Base-by-base conservation (phyloP, 2,888 invertebrate genomes). In the Subacronicta megacephala region DNA sequence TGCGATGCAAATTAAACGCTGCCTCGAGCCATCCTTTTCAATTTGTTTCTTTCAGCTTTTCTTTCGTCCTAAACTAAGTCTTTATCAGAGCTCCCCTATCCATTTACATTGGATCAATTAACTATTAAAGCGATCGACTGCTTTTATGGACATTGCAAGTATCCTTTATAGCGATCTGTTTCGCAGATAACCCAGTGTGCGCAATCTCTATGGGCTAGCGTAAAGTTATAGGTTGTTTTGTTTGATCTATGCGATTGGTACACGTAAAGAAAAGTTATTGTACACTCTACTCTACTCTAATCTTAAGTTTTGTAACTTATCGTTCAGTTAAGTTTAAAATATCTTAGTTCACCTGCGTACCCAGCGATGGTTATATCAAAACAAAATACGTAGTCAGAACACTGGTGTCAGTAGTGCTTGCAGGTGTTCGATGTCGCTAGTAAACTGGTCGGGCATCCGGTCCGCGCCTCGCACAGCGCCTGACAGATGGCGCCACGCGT, bases 381-480 rank as follows among this genome's bases (percentile, higher is more conserved):
- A 74, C 68, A 75, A 66, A 72, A 74, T 64, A 73, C 49, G 69
- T 72, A 68, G 61, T 72, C 58, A 71, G 76, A 72, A 72, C 75
- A 75, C 74, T 78, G 81, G 75, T 76, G 78, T 78, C 79, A 69
- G 70, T 77, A 80, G 72, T 68, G 75, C 78, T 80, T 85, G 93
- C 93, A 93, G 93, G 93, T 93, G 92, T 89, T 87, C 87, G 82
- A 83, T 89, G 88, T 90, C 89, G 82, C 85, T 83, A 84, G 81
- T 82, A 89, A 93, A 94, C 93, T 92, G 93, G 93, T 94, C 87
- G 85, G 83, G 92, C 82, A 93, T 93, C 93, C 93, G 93, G 93
- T 87, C 85, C 68, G 72, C 69, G 81, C 73, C 72, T 78, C 77
- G 75, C 77, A 68, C 70, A 60, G 70, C 81, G 81, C 61, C 76